phyloP scores from a whole-genome alignment of 2,888 invertebrate species.

The Apoda limacodes region DNA sequence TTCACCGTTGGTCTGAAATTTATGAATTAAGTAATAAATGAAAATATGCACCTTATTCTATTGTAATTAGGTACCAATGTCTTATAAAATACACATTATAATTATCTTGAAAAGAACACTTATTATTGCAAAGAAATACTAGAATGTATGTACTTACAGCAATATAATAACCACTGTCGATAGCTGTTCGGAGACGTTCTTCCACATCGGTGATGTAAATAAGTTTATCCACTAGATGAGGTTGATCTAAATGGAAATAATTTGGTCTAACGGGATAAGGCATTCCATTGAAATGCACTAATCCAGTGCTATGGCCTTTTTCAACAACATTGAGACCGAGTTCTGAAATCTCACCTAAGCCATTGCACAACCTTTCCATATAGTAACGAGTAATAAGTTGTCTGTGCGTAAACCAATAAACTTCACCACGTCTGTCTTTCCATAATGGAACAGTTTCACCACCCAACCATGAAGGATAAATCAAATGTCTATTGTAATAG shows the following conservation, averaged over 20 bases:
- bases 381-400: conserved; percentile 79
- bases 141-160: conserved; percentile 33
- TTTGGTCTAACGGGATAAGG: conserved; percentile 74
- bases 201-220: conserved; percentile 61
- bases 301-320: conserved; percentile 73
- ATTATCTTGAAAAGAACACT: not conserved
- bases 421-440: conserved; percentile 73
- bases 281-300: conserved; percentile 74
- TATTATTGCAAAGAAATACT: not conserved
- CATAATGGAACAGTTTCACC: conserved; percentile 59
- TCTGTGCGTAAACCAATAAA: conserved; percentile 74
- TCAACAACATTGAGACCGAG: conserved; percentile 66
- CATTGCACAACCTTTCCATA: conserved; percentile 79
- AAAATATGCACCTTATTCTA: no score
- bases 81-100: not conserved
- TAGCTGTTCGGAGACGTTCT: conserved; percentile 68
- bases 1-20: no score
- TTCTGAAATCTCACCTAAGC: conserved; percentile 73
- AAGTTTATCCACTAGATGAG: conserved; percentile 48
- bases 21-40: no score
- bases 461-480: conserved; percentile 75
- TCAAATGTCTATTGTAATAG: conserved; percentile 72
- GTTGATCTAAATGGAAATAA: conserved; percentile 59
- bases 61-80: no score
- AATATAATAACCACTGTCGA: conserved; percentile 67